Conservation (phyloP, 2,113 vertebrate species). For the Nibea albiflora region DNA sequence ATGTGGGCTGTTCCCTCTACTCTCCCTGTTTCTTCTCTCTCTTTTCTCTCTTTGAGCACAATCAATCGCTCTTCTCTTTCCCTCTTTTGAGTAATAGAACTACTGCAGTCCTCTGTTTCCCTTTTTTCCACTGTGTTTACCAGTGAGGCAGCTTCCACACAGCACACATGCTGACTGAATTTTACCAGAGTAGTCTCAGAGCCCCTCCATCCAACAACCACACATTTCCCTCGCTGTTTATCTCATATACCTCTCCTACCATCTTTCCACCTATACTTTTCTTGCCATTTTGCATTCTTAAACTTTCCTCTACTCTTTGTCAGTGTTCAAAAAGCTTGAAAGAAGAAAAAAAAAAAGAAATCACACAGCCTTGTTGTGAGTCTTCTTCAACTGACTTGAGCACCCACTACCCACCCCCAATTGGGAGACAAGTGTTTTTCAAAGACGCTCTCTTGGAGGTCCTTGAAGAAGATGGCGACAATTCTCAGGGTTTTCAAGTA, state of each 20-base stretch:
- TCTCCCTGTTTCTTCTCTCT: constrained; percentile 72
- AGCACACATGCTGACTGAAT: constrained; percentile 37
- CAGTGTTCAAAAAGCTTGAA: constrained; percentile 22
- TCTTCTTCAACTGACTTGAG: constrained; percentile 47
- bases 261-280: background rate
- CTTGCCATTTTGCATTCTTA: constrained; percentile 14
- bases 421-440: constrained; percentile 65
- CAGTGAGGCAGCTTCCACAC: constrained; percentile 45
- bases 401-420: constrained; percentile 39
- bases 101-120: constrained; percentile 7
- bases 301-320: background rate
- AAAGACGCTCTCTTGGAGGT: constrained; percentile 61
- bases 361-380: constrained; percentile 34
- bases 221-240: constrained; percentile 41
- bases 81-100: constrained; percentile 55
- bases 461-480: constrained; percentile 61
- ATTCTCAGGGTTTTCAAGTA: constrained; percentile 61
- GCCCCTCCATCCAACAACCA: constrained; percentile 25
- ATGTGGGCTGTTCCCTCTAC: constrained; percentile 81
- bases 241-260: constrained; percentile 14
- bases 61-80: constrained; percentile 65
- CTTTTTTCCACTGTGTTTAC: constrained; percentile 28
- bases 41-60: constrained; percentile 70
- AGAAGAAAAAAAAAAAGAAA: constrained; percentile 3
- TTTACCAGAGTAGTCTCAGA: constrained; percentile 36